Evolutionary conservation across 2,797 vertebrate genomes (phyloP), one percentile per base, ranked within the genome.

Genomic region (Labeo calbasu): DNA sequence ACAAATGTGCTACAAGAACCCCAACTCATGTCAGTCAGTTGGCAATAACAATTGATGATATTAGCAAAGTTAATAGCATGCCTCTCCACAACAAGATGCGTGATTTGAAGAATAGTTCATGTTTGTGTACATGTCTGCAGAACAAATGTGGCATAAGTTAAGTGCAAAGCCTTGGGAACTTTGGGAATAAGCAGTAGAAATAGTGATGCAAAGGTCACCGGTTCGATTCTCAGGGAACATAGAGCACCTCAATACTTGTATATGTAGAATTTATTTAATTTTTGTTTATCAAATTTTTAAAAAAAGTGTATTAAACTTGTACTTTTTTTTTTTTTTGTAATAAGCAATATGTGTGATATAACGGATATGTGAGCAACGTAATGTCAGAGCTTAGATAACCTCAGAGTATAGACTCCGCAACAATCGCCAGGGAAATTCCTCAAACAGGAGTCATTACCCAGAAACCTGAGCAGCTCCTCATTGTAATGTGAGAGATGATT

Each of bases 361-460:
- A 84, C 40, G 43, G 40, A 77, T 69, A 36, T 70, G 23, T 65
- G 63, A 65, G 7, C 23, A 69, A 50, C 23, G 48, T 77, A 77
- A 59, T 73, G 19, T 21, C 75, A 79, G 46, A 43, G n/a, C 46
- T 73, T 65, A 68, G 43, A 77, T 71, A 72, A 71, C 25, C 77
- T 80, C 21, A 19, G 75, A 79, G 79, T 65, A 87, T 21, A 92
- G 89, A 91, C 89, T 88, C 77, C 82, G 85, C 11, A 88, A 92
- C 89, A 93, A 92, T 91, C 90, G 75, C 79, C 48, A 66, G 91
- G 94, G 94, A 92, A 95, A 93, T 95, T 95, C 92, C 92, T 94
- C 65, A 79, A 90, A 92, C 92, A 92, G 90, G 89, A 93, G 86
- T 86, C 90, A 92, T 92, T 93, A 91, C 83, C 55, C 53, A 86